Conservation (phyloP, 2,888 invertebrate species). For the Caenorhabditis uteleia region DNA sequence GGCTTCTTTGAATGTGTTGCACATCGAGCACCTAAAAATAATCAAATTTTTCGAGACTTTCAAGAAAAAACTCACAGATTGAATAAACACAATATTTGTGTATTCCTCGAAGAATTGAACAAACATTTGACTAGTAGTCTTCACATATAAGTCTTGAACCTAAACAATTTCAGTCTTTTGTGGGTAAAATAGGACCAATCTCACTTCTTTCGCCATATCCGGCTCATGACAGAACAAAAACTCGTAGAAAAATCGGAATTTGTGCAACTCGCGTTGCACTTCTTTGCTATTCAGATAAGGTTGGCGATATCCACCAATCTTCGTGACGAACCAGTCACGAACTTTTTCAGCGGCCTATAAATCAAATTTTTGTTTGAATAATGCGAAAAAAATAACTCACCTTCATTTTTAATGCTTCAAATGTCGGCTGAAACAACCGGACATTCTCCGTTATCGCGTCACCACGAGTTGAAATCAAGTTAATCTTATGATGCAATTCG, state of each 20-base stretch:
- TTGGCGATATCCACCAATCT: conserved; percentile 94
- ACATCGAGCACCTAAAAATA: too few species aligned
- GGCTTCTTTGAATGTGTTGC: too few species aligned
- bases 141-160: conserved; percentile 68
- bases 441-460: conserved; percentile 76
- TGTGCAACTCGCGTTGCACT: conserved; percentile 94
- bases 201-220: conserved; percentile 78
- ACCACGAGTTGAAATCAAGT: conserved; percentile 70
- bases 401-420: conserved; percentile 89
- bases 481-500: conserved; percentile 90
- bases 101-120: conserved; percentile 95
- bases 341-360: conserved; percentile 87
- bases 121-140: conserved; percentile 78
- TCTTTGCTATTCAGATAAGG: conserved; percentile 98
- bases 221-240: conserved; percentile 92
- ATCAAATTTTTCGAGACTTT: too few species aligned
- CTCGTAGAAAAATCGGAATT: conserved; percentile 88
- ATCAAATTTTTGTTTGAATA: too few species aligned
- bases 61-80: too few species aligned
- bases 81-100: too few species aligned
- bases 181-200: not conserved
- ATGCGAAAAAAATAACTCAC: too few species aligned
- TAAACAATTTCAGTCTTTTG: too few species aligned
- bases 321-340: conserved; percentile 87
- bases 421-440: too few species aligned